phyloP scores from a whole-genome alignment of 2,797 vertebrate species.

The Falco cherrug region DNA sequence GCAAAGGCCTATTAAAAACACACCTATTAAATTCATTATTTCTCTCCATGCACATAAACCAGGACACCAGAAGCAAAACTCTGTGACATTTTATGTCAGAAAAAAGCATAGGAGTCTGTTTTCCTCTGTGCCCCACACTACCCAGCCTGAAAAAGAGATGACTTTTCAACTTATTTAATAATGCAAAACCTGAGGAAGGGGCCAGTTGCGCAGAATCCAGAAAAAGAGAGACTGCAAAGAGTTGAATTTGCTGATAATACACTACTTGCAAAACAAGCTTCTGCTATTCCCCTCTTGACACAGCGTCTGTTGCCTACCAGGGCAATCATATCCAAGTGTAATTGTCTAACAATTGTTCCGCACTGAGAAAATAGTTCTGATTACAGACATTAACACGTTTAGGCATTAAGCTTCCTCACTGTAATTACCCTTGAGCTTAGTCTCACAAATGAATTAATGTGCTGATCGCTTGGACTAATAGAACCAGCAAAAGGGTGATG shows the following conservation, averaged over 20 bases:
- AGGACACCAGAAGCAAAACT: background rate
- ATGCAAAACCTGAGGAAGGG: background rate
- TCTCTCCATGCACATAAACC: background rate
- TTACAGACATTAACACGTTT: constrained; percentile 80
- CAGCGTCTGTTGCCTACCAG: constrained; percentile 64
- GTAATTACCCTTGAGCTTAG: constrained; percentile 84
- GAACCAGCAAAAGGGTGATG: constrained; percentile 84
- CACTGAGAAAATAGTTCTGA: constrained; percentile 79
- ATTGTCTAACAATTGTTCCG: constrained; percentile 80
- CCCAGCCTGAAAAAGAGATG: background rate
- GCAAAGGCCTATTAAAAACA: background rate
- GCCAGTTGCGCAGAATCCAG: background rate
- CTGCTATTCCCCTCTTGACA: constrained; percentile 70
- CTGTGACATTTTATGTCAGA: background rate
- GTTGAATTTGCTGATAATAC: constrained; percentile 58
- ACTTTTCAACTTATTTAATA: constrained; percentile 33
- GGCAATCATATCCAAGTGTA: constrained; percentile 75
- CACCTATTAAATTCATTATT: background rate
- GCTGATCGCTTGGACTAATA: constrained; percentile 77
- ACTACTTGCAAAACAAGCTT: constrained; percentile 60
- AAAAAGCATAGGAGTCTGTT: background rate
- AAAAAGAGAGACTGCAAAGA: background rate
- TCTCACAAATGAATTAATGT: constrained; percentile 84
- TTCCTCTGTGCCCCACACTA: background rate
- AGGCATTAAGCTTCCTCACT: constrained; percentile 76